Base-by-base conservation (phyloP, 1,140 invertebrate species). In the Diorhabda elongata region DNA sequence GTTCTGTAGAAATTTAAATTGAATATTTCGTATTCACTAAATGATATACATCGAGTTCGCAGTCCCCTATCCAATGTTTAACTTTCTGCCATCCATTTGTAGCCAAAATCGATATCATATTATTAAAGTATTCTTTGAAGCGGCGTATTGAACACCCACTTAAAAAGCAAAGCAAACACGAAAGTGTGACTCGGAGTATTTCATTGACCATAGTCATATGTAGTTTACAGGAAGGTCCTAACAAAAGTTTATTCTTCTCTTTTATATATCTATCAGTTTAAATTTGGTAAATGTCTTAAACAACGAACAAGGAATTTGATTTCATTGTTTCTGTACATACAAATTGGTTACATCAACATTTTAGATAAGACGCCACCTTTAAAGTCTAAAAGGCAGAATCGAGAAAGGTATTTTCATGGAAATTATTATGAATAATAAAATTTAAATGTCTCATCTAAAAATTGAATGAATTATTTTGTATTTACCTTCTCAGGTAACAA, bases 81-180 rank as follows among this genome's bases (percentile, higher is more conserved):
- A 6, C n/a, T n/a, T 52, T n/a, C 47, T 52, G n/a, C 6, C 6
- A 52, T 52, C 47, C n/a, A 52, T 52, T 52, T 52, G 47, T 4
- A 8, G 47, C 2, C 47, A 52, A 52, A 52, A 62, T 62, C 61
- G 42, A 62, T 62, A 62, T 44, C 11, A 62, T 44, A 62, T 62
- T 44, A 62, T 62, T 11, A 42, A 62, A 11, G 61, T 62, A 44
- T 42, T 44, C 61, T 44, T 8, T 62, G 9, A n/a, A 62, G 44
- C 42, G 61, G 43, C 42, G 44, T 62, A 62, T 62, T 62, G 61
- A 11, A 44, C 61, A 62, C 61, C 43, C 61, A 44, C 44, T 62
- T 62, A 62, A 44, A 62, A 44, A 62, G 61, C 44, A 44, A 62
- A 44, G 61, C 44, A 62, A 62, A 62, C 61, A 62, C 44, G 61